phyloP scores from a whole-genome alignment of 2,888 invertebrate genomes.

The Emmelina monodactyla region DNA sequence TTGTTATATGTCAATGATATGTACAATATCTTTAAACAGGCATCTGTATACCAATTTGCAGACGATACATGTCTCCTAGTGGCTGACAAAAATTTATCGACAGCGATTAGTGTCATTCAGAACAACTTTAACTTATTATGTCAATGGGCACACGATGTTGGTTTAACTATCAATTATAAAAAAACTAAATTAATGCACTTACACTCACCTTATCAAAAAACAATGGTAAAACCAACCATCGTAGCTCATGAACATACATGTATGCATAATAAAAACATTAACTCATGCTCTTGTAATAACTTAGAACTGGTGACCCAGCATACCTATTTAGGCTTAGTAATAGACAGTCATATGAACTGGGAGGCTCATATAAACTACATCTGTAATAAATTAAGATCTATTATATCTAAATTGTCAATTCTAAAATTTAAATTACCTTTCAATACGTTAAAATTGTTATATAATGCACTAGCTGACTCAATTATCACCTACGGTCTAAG shows the following conservation, averaged over 20 bases:
- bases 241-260: slow-evolving; percentile 2
- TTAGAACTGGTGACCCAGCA: slow-evolving; percentile 1
- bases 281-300: not conserved
- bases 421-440: slow-evolving; percentile 3
- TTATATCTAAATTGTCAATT: not conserved
- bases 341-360: slow-evolving; percentile 7
- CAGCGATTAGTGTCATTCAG: not conserved
- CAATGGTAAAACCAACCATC: not conserved
- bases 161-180: not conserved
- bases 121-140: not conserved
- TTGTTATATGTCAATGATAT: slow-evolving; percentile 4
- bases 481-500: slow-evolving; percentile 1
- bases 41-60: slow-evolving; percentile 5
- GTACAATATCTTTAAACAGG: slow-evolving; percentile 1
- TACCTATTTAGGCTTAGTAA: slow-evolving; percentile 4
- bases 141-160: slow-evolving; percentile 5
- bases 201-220: slow-evolving; percentile 1
- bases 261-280: not conserved
- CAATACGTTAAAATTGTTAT: not conserved
- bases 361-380: slow-evolving; percentile 4
- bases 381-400: slow-evolving; percentile 5
- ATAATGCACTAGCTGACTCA: slow-evolving; percentile 1
- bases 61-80: slow-evolving; percentile 3
- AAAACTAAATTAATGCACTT: slow-evolving; percentile 6
- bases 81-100: not conserved